Base-by-base conservation (phyloP, 2,797 vertebrate genomes). In the Sebastes glaucus region DNA sequence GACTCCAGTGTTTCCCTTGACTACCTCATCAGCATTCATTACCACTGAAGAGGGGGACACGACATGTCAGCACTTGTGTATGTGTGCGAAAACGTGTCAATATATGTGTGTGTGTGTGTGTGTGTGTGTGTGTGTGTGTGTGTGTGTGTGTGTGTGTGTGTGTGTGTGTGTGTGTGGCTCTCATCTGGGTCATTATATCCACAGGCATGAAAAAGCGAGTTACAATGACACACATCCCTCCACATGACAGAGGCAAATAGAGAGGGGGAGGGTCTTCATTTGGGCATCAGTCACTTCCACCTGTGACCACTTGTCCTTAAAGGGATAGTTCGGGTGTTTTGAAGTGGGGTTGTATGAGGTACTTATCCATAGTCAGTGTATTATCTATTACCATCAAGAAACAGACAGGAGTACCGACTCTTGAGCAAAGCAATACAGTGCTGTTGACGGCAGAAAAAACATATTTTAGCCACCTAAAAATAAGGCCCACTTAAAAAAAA, bases 171-270 rank as follows among this genome's bases (percentile, higher is more conserved):
- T 65, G 64, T 63, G 53, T 70, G 74, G 71, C 78, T 79, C 64
- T 92, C 87, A 93, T 94, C 87, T 93, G 80, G 91, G 89, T 93
- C 92, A 90, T 94, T 93, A 88, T 82, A 90, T 85, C 77, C 77
- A 93, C 85, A 80, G 86, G 81, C 86, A 85, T 85, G 78, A 73
- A 89, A 82, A 82, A 87, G 73, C 52, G 67, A 78, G 79, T 89
- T 78, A 82, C 84, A 86, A 35, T 78, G 84, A 83, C 84, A 84
- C 77, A 83, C 73, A 82, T 87, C 73, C 56, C 61, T 88, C 71
- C 20, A 61, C 11, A 66, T 87, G 86, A 89, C 76, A 80, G 57
- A 53, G 78, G 63, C 63, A 84, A 86, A 74, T 64, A 62, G 72
- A 76, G 52, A 28, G 68, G 56, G 70, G 81, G 73, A 66, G 74